Base-by-base conservation (phyloP, 2,113 vertebrate species). In the Microcebus ravelobensis region DNA sequence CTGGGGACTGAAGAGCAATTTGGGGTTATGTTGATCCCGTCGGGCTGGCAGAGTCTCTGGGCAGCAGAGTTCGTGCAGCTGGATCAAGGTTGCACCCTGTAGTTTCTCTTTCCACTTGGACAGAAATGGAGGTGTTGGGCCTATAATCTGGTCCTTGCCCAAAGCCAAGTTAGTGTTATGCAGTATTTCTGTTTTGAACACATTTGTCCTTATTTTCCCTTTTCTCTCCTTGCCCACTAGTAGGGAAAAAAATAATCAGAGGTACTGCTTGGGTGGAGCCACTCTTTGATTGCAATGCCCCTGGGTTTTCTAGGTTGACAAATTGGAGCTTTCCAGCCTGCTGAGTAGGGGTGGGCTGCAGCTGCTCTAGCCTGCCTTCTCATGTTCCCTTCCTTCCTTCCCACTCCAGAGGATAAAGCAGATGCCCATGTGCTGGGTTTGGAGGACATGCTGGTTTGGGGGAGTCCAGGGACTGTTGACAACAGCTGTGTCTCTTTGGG, bases 161-260 rank as follows among this genome's bases (percentile, higher is more conserved):
- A 96, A 81, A 90, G 93, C 97, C 18, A 79, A 97, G 93, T 80
- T 83, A 81, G 95, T 2, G 0, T 91, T 97, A 45, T 77, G 48
- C 65, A 61, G 96, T 83, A 67, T 82, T 98, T 98, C 94, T 86
- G 85, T 96, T 96, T 81, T 93, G 95, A 91, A 96, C 94, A 90
- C 45, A 70, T 86, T 91, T 98, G 93, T 92, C 96, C 94, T 98
- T 18, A 42, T 97, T 98, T 98, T 88, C 85, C 91, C 74, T 98
- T 94, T 76, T 80, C 95, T 94, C 71, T 6, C 10, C 71, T 55
- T 97, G 2, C 95, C 77, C 96, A 96, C 96, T 88, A 23, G 71
- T 67, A 76, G 96, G 95, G 95, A 97, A 52, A 80, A 55, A 96
- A 81, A 68, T 74, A 34, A 36, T 87, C 94, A 77, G 97, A 97